Evolutionary conservation across 2,888 invertebrate genomes (phyloP), one percentile per base, ranked within the genome.

Genomic region (Agelastica alni): DNA sequence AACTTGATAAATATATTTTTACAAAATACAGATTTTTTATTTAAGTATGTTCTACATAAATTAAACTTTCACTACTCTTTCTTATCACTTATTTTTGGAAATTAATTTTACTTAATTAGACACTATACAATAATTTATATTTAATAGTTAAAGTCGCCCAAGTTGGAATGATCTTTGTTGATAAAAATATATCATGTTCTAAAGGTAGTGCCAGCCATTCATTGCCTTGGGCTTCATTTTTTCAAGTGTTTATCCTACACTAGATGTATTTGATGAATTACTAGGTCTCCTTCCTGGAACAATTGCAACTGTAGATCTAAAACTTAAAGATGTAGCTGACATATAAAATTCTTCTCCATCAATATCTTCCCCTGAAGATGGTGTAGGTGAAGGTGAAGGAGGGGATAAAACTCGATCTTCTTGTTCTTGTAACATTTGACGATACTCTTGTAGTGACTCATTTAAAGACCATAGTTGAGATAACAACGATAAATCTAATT

Each of bases 401-500:
- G 69, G 83, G 75, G 62, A 83, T 76, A 72, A 63, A 12, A 75
- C 70, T 13, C 75, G 62, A 41, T 77, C 76, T 39, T 77, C 77
- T 60, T 77, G 73, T 59, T 83, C 83, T 65, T 83, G 83, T 55
- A 87, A 75, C 61, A 87, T 82, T 64, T 85, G 84, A 37, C 89
- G 85, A 80, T 92, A 93, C 62, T 94, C 91, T 68, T 93, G 92
- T 75, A 95, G 93, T 32, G 93, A 89, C 76, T 95, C 93, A 78
- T 94, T 93, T 45, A 96, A 81, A 1, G 92, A 88, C 93, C 94
- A 93, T 60, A 96, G 82, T 77, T 96, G 95, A 3, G 93, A 93
- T 34, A 95, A 82, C 47, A 96, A 81, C 1, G 93, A 91, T 65
- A 95, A 82, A 78, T 95, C 95, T 76, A 95, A 75, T 76, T 94